Conservation (phyloP, 2,888 invertebrate species). For the Synergus gifuensis region DNA sequence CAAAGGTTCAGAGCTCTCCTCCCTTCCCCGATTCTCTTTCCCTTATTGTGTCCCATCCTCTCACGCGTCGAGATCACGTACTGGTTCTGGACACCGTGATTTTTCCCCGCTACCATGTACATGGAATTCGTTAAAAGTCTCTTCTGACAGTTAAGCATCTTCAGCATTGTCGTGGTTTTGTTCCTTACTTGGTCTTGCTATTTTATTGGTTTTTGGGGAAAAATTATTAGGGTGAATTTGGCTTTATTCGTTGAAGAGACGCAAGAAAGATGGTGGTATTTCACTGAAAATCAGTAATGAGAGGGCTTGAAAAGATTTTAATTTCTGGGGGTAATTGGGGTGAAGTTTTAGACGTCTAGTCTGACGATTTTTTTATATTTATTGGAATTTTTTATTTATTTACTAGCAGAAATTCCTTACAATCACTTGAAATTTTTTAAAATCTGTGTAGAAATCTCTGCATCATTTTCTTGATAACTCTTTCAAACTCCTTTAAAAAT, state of each 20-base stretch:
- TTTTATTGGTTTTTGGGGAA: neutral
- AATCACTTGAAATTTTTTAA: no score
- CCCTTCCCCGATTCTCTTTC: conserved; percentile 15
- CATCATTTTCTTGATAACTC: no score
- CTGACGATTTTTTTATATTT: no score
- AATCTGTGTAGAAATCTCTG: no score
- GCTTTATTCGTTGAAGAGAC: neutral
- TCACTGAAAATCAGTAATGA: no score
- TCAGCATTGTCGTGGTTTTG: conserved; percentile 38
- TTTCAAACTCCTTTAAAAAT: no score
- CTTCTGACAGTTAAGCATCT: conserved; percentile 38
- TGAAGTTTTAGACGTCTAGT: no score
- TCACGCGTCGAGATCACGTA: conserved; percentile 58
- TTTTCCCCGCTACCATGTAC: conserved; percentile 55
- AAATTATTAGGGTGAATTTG: neutral
- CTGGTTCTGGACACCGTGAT: conserved; percentile 60
- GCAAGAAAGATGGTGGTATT: neutral
- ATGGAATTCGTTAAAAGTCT: conserved; percentile 46
- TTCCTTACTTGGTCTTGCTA: neutral
- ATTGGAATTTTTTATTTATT: no score
- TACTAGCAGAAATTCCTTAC: no score
- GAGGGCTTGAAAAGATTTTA: no score
- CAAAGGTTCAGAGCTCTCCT: neutral
- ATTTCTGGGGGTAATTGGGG: no score
- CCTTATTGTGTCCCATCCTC: conserved; percentile 33